These are phyloP conservation scores for Aegithalos caudatus DNA, from an alignment of 2,113 vertebrate genomes.

Conservation along the genomic window DNA sequence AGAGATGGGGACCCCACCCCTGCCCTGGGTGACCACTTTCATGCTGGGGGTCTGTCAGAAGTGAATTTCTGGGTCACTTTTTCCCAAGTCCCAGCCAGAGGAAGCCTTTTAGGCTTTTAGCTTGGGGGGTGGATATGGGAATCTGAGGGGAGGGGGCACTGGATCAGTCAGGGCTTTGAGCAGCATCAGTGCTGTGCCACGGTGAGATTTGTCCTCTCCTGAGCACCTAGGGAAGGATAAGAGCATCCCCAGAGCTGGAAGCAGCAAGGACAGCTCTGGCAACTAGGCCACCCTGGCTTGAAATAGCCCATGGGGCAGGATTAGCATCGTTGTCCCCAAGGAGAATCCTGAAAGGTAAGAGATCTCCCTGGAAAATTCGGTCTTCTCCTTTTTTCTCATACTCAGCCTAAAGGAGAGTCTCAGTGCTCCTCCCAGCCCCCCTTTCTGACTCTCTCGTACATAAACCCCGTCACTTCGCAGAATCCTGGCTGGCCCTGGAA, in stretches of 20 bases:
- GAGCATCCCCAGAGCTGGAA: neutral
- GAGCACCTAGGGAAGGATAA: neutral
- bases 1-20: neutral
- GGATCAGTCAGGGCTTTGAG: neutral
- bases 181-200: rapidly evolving
- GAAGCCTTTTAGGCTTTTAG: neutral
- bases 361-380: neutral
- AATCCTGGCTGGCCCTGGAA: neutral
- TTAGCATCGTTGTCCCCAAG: neutral
- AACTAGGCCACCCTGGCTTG: neutral
- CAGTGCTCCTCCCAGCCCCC: neutral
- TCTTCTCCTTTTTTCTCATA: neutral
- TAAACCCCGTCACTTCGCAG: neutral
- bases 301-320: conserved; percentile 48
- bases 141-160: neutral
- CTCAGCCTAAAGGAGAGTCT: neutral
- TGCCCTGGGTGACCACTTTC: too few species aligned
- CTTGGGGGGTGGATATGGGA: neutral
- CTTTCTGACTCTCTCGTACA: rapidly evolving
- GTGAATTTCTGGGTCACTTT: neutral
- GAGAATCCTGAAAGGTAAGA: neutral
- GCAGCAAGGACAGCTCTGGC: neutral
- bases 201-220: neutral
- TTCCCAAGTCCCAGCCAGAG: neutral
- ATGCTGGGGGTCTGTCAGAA: rapidly evolving